Evolutionary conservation across 2,113 vertebrate genomes (phyloP).

Genomic region (Platichthys flesus): DNA sequence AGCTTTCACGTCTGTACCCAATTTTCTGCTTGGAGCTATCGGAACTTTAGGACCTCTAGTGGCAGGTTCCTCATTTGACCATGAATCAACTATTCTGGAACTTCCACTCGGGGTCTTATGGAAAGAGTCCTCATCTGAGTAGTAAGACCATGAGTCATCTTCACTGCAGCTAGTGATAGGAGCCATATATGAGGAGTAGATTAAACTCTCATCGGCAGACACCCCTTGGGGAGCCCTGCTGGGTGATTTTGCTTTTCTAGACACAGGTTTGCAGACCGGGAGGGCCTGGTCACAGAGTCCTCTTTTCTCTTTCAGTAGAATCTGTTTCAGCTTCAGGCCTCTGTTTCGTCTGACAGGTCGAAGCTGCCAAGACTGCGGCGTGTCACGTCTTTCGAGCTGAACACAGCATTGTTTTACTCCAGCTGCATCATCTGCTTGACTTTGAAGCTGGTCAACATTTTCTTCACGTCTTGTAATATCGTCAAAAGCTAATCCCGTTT

Average conservation of each 20-base stretch:
- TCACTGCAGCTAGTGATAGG: constrained; percentile 42
- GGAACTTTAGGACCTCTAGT: neutral
- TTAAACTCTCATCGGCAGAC: neutral
- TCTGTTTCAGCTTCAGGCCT: constrained; percentile 52
- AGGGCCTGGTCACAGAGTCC: neutral
- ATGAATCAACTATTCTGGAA: neutral
- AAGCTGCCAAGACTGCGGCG: neutral
- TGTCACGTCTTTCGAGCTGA: constrained; percentile 29
- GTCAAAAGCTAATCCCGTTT: neutral
- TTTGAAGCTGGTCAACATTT: neutral
- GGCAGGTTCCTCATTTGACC: neutral
- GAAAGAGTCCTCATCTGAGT: constrained; percentile 38
- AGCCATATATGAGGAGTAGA: constrained; percentile 4
- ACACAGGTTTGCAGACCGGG: neutral
- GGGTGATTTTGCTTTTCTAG: neutral
- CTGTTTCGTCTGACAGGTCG: constrained; percentile 56
- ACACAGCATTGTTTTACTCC: constrained; percentile 7
- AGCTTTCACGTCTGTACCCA: neutral
- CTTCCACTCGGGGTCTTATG: neutral
- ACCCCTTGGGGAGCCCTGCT: neutral
- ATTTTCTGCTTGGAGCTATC: neutral
- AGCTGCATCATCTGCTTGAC: neutral
- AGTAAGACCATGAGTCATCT: constrained; percentile 58
- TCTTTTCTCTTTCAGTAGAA: constrained; percentile 50
- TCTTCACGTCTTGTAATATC: neutral